Evolutionary conservation across 2,888 invertebrate species (phyloP), one percentile per base, ranked within the genome.

Genomic region (Agelastica alni): DNA sequence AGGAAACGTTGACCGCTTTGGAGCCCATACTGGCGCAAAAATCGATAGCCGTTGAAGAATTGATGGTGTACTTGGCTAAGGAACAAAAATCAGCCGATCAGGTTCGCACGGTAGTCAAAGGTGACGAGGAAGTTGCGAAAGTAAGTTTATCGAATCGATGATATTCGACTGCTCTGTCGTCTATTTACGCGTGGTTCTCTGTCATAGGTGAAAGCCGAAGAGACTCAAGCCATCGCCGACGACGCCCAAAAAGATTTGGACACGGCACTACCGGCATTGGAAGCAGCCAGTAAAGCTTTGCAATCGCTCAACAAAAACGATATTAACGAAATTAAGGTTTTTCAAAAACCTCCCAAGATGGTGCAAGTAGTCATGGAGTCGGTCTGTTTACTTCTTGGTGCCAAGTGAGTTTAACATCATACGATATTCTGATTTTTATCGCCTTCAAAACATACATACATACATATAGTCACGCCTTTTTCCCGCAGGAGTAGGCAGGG

Each of bases 291-390:
- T 57, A 87, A 88, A 67, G 93, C 95, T 0, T 79, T 96, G 0
- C 89, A 92, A 69, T 82, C 90, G 0, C 79, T 96, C 10, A 94
- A 93, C 70, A 95, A 95, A 74, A 89, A 86, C 28, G 95, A 96
- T 70, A 93, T 96, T 48, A 90, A 92, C 73, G 95, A 96, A 75
- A 78, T 96, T 45, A 87, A 90, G 69, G 93, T 91, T 0, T 94
- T 94, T 72, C 87, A 88, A 62, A 92, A 93, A 68, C 95, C 95
- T 0, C 95, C 96, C 0, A 83, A 85, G 12, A 78, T 95, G 5
- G 94, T 96, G 4, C 85, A 86, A 58, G 91, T 91, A 64, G 94
- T 94, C 2, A 92, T 96, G 93, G 95, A 96, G 75, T 88, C 94
- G 5, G 89, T 96, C 6, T 93, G 93, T 75, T 83, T 94, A 57